phyloP scores from a whole-genome alignment of 2,797 vertebrate genomes.

The Labeo calbasu region DNA sequence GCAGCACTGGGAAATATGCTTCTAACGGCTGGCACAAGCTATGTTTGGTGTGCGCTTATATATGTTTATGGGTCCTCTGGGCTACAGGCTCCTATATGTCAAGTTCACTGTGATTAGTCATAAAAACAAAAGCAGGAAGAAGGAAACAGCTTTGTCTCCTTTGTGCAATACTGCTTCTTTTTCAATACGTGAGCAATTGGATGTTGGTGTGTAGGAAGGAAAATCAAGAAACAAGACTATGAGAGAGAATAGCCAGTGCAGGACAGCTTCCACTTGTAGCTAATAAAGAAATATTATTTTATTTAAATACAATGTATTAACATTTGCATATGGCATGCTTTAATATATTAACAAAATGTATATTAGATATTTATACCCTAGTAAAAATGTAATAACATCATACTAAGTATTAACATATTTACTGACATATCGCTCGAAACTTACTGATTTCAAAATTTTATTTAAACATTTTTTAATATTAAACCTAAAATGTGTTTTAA shows the following conservation, averaged over 20 bases:
- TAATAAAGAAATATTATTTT: not conserved
- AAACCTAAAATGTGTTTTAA: no score
- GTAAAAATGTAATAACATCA: no score
- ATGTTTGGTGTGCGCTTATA: not conserved
- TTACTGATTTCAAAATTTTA: no score
- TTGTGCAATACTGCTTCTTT: not conserved
- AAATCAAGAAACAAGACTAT: constrained; percentile 14
- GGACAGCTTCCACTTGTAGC: not conserved
- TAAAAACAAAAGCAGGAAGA: constrained; percentile 3
- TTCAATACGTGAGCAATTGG: not conserved
- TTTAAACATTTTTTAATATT: no score
- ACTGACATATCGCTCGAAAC: no score
- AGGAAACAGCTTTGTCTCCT: constrained; percentile 10
- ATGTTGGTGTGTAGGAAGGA: not conserved
- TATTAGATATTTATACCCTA: no score
- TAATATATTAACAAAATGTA: not conserved
- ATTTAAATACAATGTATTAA: not conserved
- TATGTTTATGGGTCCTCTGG: constrained; percentile 14
- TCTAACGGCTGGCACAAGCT: constrained; percentile 24
- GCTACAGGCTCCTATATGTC: constrained; percentile 22
- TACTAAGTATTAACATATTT: no score
- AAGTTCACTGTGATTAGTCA: constrained; percentile 29
- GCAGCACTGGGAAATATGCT: constrained; percentile 24
- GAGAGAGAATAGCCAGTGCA: not conserved
- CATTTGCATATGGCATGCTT: not conserved